Base-by-base conservation (phyloP, 92 coral and sea anemone species). In the Siderastrea siderea region DNA sequence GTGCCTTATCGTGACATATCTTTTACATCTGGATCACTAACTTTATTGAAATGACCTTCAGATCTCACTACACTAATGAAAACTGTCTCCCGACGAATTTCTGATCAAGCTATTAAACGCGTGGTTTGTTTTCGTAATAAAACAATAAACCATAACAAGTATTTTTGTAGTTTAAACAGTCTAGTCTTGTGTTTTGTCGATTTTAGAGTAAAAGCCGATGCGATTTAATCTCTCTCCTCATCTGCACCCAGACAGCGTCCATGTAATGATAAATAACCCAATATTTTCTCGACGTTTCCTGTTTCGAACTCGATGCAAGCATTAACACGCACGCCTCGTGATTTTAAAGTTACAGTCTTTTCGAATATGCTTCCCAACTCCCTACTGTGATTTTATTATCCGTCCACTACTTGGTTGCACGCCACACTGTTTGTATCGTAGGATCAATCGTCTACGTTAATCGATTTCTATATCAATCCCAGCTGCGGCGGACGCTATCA, bases 81-180 rank as follows among this genome's bases (percentile, higher is more conserved):
- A 45, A 3, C 12, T 55, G 7, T 59, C 66, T 12, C 16, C 3
- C 15, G 4, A 16, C 2, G 66, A 61, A 61, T 16, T 61, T 17
- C 66, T 61, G 66, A 10, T 2, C 3, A 59, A 59, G 61, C 61
- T 55, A 67, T 17, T 17, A 17, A 47, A 48, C 3, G 19, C 15
- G 12, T 50, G 83, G 68, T 13, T n/a, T 79, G 83, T 63, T 79
- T 51, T 79, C 47, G 2, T 79, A 64, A 50, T 0, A 15, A 3
- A 13, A 38, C 43, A 62, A 47, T 48, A 14, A 62, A 8, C 58
- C 84, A 64, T 79, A 79, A 79, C 84, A 79, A 10, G 17, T 19
- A 5, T 50, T 17, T 47, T 79, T n/a, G 1, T 17, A 44, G 48
- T 1, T 19, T 17, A 15, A 38, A 53, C 44, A 2, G 64, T 43